Conservation (phyloP, 2,113 vertebrate genomes). For the Menidia beryllina region DNA sequence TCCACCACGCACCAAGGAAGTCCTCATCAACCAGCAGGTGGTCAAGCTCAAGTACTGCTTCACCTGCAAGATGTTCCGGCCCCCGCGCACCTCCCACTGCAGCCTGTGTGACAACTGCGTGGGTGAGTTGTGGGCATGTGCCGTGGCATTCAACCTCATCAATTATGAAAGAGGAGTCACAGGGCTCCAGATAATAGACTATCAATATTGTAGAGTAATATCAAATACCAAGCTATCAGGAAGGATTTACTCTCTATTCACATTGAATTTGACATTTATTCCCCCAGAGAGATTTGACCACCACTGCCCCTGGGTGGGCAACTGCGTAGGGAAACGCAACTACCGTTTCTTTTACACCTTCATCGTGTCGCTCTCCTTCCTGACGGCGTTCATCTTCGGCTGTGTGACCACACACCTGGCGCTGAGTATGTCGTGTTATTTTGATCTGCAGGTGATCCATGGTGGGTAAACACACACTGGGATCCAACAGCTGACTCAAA, state of each 20-base stretch:
- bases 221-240: too few species aligned
- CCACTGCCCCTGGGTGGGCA: conserved; percentile 98
- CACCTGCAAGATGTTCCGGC: conserved; percentile 97
- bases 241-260: background rate
- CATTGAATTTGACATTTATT: conserved; percentile 1
- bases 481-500: too few species aligned
- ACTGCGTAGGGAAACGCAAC: conserved; percentile 96
- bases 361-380: conserved; percentile 94
- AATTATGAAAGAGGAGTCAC: conserved; percentile 32
- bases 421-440: conserved; percentile 83
- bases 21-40: conserved; percentile 91
- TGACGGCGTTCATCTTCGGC: conserved; percentile 95
- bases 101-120: conserved; percentile 98
- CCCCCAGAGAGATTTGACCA: conserved; percentile 93
- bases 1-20: conserved; percentile 91
- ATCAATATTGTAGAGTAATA: too few species aligned
- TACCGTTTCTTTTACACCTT: conserved; percentile 97
- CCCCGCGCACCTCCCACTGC: conserved; percentile 94
- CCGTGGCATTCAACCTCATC: conserved; percentile 39
- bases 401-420: conserved; percentile 95
- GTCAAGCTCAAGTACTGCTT: conserved; percentile 98
- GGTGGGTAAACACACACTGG: too few species aligned
- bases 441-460: background rate
- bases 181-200: too few species aligned
- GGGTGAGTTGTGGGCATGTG: conserved; percentile 76